Evolutionary conservation across 2,113 vertebrate species (phyloP).

Genomic region (Sigmodon hispidus): DNA sequence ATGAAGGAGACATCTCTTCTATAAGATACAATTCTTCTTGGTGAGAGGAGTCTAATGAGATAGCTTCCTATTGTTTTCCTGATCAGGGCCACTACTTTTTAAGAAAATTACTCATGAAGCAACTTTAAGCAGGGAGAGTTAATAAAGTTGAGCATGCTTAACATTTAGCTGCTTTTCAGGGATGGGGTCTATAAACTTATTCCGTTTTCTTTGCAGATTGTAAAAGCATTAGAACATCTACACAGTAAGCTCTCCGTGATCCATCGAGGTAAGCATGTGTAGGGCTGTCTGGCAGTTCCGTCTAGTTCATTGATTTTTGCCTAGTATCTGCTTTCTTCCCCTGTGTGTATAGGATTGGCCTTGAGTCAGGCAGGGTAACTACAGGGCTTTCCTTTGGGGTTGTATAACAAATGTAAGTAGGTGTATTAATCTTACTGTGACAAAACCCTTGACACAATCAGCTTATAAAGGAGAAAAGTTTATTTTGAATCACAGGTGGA

Average conservation of each 20-base stretch:
- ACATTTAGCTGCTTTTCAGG: background rate
- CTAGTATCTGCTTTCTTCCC: background rate
- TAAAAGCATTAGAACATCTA: constrained; percentile 97
- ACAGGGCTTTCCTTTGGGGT: background rate
- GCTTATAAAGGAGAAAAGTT: background rate
- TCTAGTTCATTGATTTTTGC: background rate
- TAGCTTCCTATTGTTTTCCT: background rate
- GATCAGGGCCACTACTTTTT: background rate
- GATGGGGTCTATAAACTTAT: constrained; percentile 9
- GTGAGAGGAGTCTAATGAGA: background rate
- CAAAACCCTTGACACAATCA: background rate
- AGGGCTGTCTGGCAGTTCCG: background rate
- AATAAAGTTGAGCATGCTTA: background rate
- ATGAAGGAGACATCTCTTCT: background rate
- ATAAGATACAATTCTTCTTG: background rate
- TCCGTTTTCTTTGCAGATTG: constrained; percentile 89
- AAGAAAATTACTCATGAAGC: background rate
- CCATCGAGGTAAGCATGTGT: constrained; percentile 92
- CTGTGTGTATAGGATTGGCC: background rate
- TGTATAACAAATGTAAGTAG: background rate
- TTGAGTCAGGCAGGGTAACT: background rate
- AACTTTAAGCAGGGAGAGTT: background rate
- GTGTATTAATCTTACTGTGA: background rate
- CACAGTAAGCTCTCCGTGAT: constrained; percentile 98
- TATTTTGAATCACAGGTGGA: background rate